Base-by-base conservation (phyloP, 2,113 vertebrate species). In the Tetrax tetrax region DNA sequence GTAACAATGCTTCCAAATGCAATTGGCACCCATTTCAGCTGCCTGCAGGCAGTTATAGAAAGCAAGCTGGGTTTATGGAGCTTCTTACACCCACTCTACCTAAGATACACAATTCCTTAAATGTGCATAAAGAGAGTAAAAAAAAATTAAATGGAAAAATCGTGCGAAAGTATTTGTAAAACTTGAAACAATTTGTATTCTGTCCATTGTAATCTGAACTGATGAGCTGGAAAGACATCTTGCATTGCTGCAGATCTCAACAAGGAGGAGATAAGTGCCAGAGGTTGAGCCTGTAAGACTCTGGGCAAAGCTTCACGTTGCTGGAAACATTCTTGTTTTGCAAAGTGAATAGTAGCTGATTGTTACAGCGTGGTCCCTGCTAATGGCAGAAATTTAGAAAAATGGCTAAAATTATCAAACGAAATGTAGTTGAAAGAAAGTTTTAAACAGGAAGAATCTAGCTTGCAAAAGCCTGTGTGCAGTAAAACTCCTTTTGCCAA, bases 311-410 rank as follows among this genome's bases (percentile, higher is more conserved):
- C 47, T 93, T 68, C 82, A 10, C 29, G 6, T 54, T 86, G 75
- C 75, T 83, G 69, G 78, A 93, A 92, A 54, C 61, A 28, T 76
- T 51, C 41, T 86, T 92, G 80, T 94, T 98, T 97, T 91, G 72
- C 45, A 83, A 57, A 92, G 82, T 76, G 59, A 93, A 68, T 80
- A 48, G 84, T 82, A 93, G 85, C 65, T 94, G 83, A 81, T 81
- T 87, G 63, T 93, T 96, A 89, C 90, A 87, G 57, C 69, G 56
- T 69, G 45, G 72, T 91, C 23, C 29, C 27, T 83, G 61, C 70
- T 97, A 45, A 80, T 91, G 86, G 70, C 59, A 93, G 74, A 77
- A 19, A n/a, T 74, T 78, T 69, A 27, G 43, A 90, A 93, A 97
- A 97, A 68, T 56, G 60, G 17, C 38, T 95, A 76, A 84, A 64